Conservation (phyloP, 23 tunicate species). For the Oikopleura dioica region DNA sequence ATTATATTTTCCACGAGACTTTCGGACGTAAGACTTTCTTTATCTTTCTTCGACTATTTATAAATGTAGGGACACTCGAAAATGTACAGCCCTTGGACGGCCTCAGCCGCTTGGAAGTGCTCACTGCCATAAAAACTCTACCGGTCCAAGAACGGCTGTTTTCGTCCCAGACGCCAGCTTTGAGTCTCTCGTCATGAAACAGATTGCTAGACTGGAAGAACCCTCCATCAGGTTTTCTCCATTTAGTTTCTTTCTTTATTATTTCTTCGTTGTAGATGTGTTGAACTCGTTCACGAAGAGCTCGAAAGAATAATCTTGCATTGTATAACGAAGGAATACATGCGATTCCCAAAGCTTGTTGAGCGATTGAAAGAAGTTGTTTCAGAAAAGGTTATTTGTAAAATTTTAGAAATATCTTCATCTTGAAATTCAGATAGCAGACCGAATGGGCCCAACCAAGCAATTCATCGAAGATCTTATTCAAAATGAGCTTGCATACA, state of each 20-base stretch:
- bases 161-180: conserved; percentile 77
- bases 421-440: background rate
- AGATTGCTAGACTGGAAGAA: conserved; percentile 77
- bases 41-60: too few species aligned
- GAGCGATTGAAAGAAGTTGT: conserved; percentile 1
- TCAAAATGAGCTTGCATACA: conserved; percentile 68
- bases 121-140: conserved; percentile 87
- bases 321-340: conserved; percentile 25
- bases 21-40: too few species aligned
- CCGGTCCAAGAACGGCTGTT: conserved; percentile 83
- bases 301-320: conserved; percentile 60
- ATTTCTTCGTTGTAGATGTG: conserved; percentile 30
- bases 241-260: background rate
- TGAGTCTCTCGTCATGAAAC: conserved; percentile 60
- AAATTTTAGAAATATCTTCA: background rate
- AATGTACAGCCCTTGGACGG: conserved; percentile 66
- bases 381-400: background rate
- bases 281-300: conserved; percentile 75
- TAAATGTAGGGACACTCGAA: too few species aligned
- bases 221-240: conserved; percentile 24
- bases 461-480: conserved; percentile 23
- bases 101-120: conserved; percentile 44
- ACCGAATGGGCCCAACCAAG: conserved; percentile 12
- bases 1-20: conserved; percentile 76
- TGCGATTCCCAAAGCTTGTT: background rate